A percentile compares a stretch with the other conserved stretches of the same genome.
Evolutionary conservation across 2,797 vertebrate genomes (phyloP).

Genomic region (Melanotaenia nigrans): DNA sequence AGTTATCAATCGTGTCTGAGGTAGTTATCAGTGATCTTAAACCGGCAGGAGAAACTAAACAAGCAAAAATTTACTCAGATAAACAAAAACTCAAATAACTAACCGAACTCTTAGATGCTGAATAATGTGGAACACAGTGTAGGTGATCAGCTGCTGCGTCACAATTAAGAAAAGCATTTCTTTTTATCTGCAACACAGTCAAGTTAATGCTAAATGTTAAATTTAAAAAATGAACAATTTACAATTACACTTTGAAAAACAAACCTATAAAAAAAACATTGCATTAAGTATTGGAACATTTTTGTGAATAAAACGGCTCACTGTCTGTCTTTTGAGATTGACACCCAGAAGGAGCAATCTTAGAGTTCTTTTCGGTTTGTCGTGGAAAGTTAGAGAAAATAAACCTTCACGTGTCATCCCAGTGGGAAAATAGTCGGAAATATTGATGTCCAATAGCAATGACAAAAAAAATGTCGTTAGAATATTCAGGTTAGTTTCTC

Average conservation of each 20-base stretch:
- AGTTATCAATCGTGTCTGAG: not conserved
- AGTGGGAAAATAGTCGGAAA: too few relatives aligned
- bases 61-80: too few relatives aligned
- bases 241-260: not conserved
- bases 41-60: not conserved
- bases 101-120: not conserved
- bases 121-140: not conserved
- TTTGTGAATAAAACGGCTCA: not conserved
- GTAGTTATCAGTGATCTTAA: not conserved
- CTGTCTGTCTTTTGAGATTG: not conserved
- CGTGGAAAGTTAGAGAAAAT: not conserved
- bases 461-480: not conserved
- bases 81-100: too few relatives aligned
- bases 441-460: too few relatives aligned
- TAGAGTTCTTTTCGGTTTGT: not conserved
- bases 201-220: not conserved
- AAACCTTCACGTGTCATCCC: not conserved
- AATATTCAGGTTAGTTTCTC: not conserved
- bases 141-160: not conserved
- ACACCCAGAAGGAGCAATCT: not conserved
- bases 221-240: too few relatives aligned
- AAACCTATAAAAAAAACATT: not conserved
- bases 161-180: not conserved
- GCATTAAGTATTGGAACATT: not conserved
- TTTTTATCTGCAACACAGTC: not conserved